Evolutionary conservation across 2,113 vertebrate genomes (phyloP).

Genomic region (Phylloscopus whistleri): DNA sequence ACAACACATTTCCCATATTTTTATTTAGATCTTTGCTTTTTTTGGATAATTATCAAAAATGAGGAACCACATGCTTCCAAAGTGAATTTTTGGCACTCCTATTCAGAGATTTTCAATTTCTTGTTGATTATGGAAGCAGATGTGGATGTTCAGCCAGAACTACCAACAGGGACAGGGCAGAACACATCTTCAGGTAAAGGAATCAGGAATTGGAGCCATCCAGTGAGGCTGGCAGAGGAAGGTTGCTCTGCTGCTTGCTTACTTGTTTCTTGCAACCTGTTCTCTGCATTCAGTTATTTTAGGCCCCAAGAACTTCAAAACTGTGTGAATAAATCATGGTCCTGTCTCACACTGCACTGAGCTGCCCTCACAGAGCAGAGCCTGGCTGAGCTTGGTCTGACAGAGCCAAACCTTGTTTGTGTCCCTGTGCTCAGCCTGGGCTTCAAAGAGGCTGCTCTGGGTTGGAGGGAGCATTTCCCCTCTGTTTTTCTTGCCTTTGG

Average conservation of each 20-base stretch:
- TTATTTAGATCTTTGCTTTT: slow-evolving; percentile 8
- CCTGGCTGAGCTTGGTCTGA: neutral
- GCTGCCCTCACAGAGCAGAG: neutral
- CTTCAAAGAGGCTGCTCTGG: neutral
- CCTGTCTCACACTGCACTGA: neutral
- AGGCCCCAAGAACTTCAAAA: neutral
- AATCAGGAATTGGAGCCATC: neutral
- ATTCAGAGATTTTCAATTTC: neutral
- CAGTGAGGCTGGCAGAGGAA: neutral
- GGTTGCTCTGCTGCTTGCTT: neutral
- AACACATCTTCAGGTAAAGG: neutral
- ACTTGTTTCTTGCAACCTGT: neutral
- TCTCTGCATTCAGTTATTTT: neutral
- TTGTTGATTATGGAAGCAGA: neutral
- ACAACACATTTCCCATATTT: neutral
- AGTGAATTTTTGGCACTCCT: neutral
- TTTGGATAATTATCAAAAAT: slow-evolving; percentile 18
- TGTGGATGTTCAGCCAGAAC: neutral
- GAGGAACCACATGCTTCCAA: neutral
- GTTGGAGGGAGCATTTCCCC: neutral
- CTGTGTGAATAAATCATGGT: neutral
- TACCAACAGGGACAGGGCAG: neutral
- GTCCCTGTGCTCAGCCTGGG: neutral
- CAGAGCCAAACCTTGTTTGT: rapidly evolving
- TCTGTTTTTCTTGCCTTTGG: neutral